Base-by-base conservation (phyloP, 1,140 invertebrate genomes). In the Atta cephalotes region DNA sequence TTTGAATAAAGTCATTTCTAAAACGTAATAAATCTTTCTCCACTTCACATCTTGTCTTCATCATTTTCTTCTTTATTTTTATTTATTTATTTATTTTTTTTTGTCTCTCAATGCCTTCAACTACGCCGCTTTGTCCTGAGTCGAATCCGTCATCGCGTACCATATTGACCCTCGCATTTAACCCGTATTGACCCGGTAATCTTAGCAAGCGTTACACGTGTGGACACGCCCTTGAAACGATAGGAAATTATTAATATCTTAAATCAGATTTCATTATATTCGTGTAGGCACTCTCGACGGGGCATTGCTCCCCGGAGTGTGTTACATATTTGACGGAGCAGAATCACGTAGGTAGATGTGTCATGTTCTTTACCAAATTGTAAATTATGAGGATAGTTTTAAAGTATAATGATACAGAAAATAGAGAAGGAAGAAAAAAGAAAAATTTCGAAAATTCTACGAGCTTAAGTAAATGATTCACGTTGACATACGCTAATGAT, bases 261-360 rank as follows among this genome's bases (percentile, higher is more conserved):
- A 62, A 74, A 84, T 84, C 60, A 74, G 70, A 84, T 84, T 74
- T 84, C 56, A 84, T 84, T 84, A 62, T 63, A 62, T 82, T 74
- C 25, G 68, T 51, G 10, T 58, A 60, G 62, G 10, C 31, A 80
- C 14, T 35, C 65, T 58, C 18, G 16, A 49, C 39, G 63, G 78
- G 49, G 68, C 65, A 45, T 81, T 81, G 31, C 78, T 81, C 65
- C 31, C 65, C 45, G 21, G 78, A 56, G 78, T 53, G 62, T 21
- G 78, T 70, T 71, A 71, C 18, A 25, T 39, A 56, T 81, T 79
- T 58, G 53, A 25, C n/a, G 4, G 21, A 12, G 16, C 65, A 4
- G 31, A 71, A 56, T 79, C 18, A 9, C 7, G 9, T 45, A 45
- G 39, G 39, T 53, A 12, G 7, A 70, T 14, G 63, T n/a, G 39